Base-by-base conservation (phyloP, 2,797 vertebrate species). In the Emydoidea blandingii region DNA sequence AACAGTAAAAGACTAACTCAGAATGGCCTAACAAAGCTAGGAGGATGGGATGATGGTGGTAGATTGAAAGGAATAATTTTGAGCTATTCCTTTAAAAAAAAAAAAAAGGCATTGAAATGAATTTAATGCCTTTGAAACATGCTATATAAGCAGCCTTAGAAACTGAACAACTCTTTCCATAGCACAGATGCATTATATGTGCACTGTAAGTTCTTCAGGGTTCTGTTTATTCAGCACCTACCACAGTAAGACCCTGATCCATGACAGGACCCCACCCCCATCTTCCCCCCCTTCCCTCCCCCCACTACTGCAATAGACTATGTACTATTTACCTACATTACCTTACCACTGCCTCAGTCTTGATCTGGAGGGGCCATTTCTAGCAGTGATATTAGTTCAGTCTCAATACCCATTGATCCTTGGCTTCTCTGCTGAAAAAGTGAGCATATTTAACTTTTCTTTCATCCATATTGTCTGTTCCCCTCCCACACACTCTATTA, bases 1-100 rank as follows among this genome's bases (percentile, higher is more conserved):
- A 87, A 85, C 62, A 68, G 89, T 84, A 91, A 74, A 82, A 56
- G 83, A 80, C 62, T 72, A 15, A 82, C 84, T 86, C 50, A 90
- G 82, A 88, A 82, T 52, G 21, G 92, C 29, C 41, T 89, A 54
- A 31, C 78, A 92, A 41, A 90, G 21, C 34, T 74, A 27, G 19
- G 54, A 83, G 81, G 91, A 59, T 87, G 82, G 90, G 15, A 91
- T 81, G 54, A 15, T 25, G 37, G 87, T 3, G 18, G 91, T 41
- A 86, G 74, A 27, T 44, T 65, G 47, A 9, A 90, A 92, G 91
- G 11, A 12, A 15, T 79, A 86, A 59, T 44, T 52, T 87, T 87
- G 86, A 94, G 79, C 54, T 52, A 65, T 44, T 74, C 72, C 37
- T 92, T 94, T 68, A 88, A 95, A 83, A 88, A 54, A 5, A 5